phyloP scores from a whole-genome alignment of 2,888 invertebrate genomes.

The Spodoptera littoralis region DNA sequence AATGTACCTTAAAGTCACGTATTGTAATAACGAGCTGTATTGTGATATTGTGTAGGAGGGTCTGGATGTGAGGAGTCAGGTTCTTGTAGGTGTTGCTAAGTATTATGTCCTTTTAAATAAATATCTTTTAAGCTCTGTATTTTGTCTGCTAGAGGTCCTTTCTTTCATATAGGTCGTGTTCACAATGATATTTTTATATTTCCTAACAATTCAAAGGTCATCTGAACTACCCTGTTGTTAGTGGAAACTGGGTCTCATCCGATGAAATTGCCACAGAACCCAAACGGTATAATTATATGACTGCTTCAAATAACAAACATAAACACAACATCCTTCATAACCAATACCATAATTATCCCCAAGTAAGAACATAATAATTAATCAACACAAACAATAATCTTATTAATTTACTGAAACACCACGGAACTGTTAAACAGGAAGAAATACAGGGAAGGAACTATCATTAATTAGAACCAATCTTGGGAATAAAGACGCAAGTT shows the following conservation, averaged over 20 bases:
- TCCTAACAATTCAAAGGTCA: too few relatives aligned
- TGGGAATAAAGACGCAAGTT: slow-evolving; percentile 7
- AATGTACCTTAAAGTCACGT: slow-evolving; percentile 15
- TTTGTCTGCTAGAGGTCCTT: too few relatives aligned
- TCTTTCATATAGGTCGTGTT: too few relatives aligned
- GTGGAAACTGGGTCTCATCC: too few relatives aligned
- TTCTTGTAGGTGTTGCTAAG: too few relatives aligned
- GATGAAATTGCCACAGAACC: too few relatives aligned
- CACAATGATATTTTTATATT: too few relatives aligned
- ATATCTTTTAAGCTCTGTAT: too few relatives aligned
- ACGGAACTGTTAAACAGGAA: slow-evolving; percentile 21
- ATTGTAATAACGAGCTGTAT: slow-evolving; percentile 8
- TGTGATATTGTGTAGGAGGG: neutral
- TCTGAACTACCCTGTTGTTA: too few relatives aligned
- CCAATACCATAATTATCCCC: neutral
- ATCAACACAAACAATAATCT: slow-evolving; percentile 10
- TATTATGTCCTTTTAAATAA: too few relatives aligned
- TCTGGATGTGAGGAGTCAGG: too few relatives aligned
- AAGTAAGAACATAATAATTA: slow-evolving; percentile 12
- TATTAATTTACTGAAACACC: slow-evolving; percentile 29
- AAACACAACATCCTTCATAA: neutral
- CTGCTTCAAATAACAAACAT: neutral
- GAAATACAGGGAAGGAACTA: slow-evolving; percentile 32
- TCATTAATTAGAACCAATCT: slow-evolving; percentile 45
- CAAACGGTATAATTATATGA: neutral